Conservation (phyloP, 2,797 vertebrate genomes). For the Oceanodroma leucorhoa region DNA sequence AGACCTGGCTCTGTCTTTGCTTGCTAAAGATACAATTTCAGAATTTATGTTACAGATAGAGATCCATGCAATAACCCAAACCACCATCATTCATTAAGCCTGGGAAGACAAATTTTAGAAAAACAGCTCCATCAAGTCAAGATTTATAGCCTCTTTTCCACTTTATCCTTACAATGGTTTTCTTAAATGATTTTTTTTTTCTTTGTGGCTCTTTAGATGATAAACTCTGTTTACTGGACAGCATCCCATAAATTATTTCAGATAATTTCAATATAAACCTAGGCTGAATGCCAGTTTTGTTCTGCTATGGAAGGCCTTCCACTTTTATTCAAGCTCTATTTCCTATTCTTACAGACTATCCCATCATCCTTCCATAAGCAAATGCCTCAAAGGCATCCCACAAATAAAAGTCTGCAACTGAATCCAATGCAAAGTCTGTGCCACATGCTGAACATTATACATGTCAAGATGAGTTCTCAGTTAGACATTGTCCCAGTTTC, state of each 20-base stretch:
- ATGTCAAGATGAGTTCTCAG: neutral
- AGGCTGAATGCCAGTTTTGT: neutral
- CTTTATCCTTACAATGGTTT: neutral
- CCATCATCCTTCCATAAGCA: neutral
- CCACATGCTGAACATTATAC: neutral
- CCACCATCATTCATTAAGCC: neutral
- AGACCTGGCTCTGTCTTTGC: neutral
- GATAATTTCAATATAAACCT: slow-evolving; percentile 33
- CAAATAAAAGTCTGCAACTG: neutral
- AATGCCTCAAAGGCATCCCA: neutral
- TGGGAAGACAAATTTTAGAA: neutral
- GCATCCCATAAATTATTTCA: slow-evolving; percentile 23
- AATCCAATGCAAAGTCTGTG: slow-evolving; percentile 8
- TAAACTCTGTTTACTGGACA: slow-evolving; percentile 10
- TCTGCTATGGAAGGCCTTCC: neutral
- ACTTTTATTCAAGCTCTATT: neutral
- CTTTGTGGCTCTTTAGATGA: neutral
- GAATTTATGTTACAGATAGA: neutral
- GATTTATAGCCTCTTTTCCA: neutral
- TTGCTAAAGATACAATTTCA: neutral
- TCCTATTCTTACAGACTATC: neutral
- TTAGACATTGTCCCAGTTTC: neutral
- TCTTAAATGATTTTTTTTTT: neutral
- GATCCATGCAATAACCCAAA: neutral
- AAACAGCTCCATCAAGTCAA: neutral